Evolutionary conservation across 1,140 invertebrate genomes (phyloP).

Genomic region (Hyphantria cunea): DNA sequence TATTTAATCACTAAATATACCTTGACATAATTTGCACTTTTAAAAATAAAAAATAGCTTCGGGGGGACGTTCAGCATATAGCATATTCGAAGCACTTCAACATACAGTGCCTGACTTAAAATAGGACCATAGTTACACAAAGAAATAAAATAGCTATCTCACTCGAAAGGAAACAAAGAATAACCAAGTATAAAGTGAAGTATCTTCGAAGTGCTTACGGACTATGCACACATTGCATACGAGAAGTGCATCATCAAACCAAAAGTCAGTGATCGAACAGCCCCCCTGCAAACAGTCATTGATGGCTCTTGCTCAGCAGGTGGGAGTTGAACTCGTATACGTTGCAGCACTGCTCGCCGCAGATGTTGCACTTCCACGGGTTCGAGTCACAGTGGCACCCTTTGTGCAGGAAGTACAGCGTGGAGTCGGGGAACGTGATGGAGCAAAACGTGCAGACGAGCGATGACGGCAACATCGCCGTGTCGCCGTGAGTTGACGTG

Average conservation of each 20-base stretch:
- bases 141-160: slow-evolving; percentile 30
- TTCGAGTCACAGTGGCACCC: slow-evolving; percentile 98
- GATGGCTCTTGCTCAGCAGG: slow-evolving; percentile 95
- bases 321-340: slow-evolving; percentile 98
- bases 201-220: slow-evolving; percentile 65
- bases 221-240: slow-evolving; percentile 55
- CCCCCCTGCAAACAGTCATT: slow-evolving; percentile 83
- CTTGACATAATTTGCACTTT: slow-evolving; percentile 76
- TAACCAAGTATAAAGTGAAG: slow-evolving; percentile 40
- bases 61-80: slow-evolving; percentile 76
- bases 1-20: slow-evolving; percentile 67
- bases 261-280: slow-evolving; percentile 59
- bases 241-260: slow-evolving; percentile 51
- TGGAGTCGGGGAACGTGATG: slow-evolving; percentile 97
- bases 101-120: slow-evolving; percentile 34
- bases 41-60: slow-evolving; percentile 58
- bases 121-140: slow-evolving; percentile 17
- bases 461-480: slow-evolving; percentile 71
- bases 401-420: slow-evolving; percentile 97
- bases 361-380: slow-evolving; percentile 99
- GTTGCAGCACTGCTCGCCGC: slow-evolving; percentile 95
- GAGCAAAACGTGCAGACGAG: slow-evolving; percentile 94
- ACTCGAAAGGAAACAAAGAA: slow-evolving; percentile 14
- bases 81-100: slow-evolving; percentile 69
- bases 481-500: slow-evolving; percentile 84